Percentiles rank a stretch among this genome's conserved stretches.
phyloP scores from a whole-genome alignment of 2,797 vertebrate species.

The Urophycis tenuis region DNA sequence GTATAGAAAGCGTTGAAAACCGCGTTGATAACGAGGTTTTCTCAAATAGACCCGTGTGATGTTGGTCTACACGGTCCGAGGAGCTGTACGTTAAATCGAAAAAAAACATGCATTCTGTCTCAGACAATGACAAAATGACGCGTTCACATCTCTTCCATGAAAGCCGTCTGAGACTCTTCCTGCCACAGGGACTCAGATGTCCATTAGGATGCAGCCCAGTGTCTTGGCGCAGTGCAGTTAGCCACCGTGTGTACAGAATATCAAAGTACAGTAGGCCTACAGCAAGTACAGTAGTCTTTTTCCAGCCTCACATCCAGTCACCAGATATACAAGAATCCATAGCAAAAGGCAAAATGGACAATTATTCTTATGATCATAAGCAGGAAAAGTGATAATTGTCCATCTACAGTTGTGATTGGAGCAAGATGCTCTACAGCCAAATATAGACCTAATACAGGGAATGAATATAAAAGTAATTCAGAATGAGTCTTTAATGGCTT shows the following conservation, averaged over 20 bases:
- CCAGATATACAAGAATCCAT: neutral
- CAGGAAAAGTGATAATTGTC: neutral
- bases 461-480: neutral
- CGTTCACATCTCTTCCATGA: neutral
- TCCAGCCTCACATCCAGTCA: neutral
- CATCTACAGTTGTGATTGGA: neutral
- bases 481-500: neutral
- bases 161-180: neutral
- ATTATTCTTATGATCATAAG: too few species aligned
- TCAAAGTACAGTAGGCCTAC: neutral
- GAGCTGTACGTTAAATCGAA: neutral
- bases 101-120: neutral
- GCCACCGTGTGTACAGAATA: neutral
- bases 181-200: too few species aligned
- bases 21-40: too few species aligned
- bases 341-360: too few species aligned
- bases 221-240: slow-evolving; percentile 1
- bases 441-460: neutral
- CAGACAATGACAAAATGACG: neutral
- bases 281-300: neutral
- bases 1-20: neutral
- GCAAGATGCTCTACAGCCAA: neutral
- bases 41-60: neutral
- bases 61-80: neutral
- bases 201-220: neutral